phyloP scores from a whole-genome alignment of 2,113 vertebrate genomes.

The Actenoides hombroni region DNA sequence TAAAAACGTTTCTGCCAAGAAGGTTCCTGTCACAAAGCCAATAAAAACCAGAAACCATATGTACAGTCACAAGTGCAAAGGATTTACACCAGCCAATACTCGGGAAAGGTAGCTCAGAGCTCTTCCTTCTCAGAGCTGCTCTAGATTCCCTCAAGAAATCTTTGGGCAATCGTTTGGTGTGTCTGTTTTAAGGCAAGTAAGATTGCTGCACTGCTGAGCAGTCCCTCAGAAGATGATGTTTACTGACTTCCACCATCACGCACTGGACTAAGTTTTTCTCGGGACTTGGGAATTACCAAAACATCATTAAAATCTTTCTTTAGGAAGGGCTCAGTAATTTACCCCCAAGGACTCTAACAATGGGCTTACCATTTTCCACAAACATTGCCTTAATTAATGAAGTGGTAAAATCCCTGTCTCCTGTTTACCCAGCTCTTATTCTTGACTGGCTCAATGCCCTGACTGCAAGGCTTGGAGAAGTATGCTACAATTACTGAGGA shows the following conservation, averaged over 20 bases:
- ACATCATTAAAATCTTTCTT: neutral
- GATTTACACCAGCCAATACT: neutral
- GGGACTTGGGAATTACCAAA: neutral
- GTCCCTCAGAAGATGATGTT: neutral
- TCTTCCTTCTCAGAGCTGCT: neutral
- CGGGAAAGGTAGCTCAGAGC: accelerated
- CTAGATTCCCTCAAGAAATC: neutral
- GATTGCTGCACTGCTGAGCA: neutral
- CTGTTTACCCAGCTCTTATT: neutral
- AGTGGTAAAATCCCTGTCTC: neutral
- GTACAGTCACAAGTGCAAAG: neutral
- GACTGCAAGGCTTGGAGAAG: neutral
- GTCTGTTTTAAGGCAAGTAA: neutral
- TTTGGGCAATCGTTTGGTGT: neutral
- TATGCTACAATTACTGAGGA: neutral
- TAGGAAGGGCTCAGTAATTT: neutral
- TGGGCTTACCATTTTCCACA: neutral
- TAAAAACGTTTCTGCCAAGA: neutral
- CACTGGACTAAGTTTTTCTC: neutral
- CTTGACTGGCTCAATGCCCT: neutral
- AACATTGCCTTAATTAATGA: neutral
- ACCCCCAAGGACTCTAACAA: too few relatives aligned
- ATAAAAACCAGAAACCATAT: neutral
- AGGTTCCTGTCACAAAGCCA: neutral
- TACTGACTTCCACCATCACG: neutral